phyloP scores from a whole-genome alignment of 92 coral and sea anemone species.

The Zoanthus sansibaricus region DNA sequence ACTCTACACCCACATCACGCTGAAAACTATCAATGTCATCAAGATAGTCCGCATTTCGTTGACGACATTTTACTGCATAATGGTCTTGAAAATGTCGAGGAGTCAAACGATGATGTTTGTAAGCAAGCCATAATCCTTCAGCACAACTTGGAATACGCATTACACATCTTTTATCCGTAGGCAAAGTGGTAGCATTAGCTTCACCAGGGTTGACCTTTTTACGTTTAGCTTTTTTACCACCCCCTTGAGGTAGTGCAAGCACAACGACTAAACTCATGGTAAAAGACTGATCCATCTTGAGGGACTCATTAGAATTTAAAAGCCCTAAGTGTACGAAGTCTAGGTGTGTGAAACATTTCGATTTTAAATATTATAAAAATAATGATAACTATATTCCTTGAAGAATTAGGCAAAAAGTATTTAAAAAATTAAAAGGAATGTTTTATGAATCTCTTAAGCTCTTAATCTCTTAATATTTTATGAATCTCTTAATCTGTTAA shows the following conservation, averaged over 20 bases:
- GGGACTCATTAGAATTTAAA: background rate
- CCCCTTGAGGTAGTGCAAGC: background rate
- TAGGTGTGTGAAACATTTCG: too few relatives aligned
- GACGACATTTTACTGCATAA: background rate
- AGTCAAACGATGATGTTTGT: background rate
- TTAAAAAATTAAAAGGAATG: too few relatives aligned
- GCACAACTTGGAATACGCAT: background rate
- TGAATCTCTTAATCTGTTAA: too few relatives aligned
- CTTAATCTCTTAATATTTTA: too few relatives aligned
- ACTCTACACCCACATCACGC: background rate
- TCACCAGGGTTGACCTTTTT: background rate
- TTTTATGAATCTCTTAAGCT: too few relatives aligned
- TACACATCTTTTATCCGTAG: too few relatives aligned
- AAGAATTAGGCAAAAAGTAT: too few relatives aligned
- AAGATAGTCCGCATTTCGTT: background rate
- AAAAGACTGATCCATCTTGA: too few relatives aligned
- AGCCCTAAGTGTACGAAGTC: background rate
- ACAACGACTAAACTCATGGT: background rate
- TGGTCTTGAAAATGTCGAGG: too few relatives aligned
- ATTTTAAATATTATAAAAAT: too few relatives aligned
- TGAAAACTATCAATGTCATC: background rate
- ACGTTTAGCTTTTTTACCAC: too few relatives aligned
- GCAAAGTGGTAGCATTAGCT: background rate
- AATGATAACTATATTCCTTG: too few relatives aligned
- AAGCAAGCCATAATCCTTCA: background rate